Conservation (phyloP, 37 sponge, comb jelly and placozoan species). For the Ephydatia muelleri region DNA sequence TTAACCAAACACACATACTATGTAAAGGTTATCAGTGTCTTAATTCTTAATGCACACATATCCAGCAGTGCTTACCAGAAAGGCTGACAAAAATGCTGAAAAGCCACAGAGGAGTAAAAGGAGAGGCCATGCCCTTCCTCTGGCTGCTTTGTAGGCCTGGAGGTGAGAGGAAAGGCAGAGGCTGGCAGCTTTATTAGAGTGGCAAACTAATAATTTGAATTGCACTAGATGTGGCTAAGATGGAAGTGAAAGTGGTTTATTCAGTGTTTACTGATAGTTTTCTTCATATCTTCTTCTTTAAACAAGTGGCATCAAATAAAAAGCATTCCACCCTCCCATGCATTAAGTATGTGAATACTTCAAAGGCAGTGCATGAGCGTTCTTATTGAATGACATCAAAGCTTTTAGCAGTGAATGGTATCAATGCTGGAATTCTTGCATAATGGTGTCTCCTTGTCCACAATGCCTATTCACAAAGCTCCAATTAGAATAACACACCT, state of each 20-base stretch:
- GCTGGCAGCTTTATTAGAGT: too few species aligned
- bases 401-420: neutral
- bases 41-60: neutral
- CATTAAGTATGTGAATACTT: too few species aligned
- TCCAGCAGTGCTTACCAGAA: constrained; percentile 63
- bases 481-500: constrained; percentile 36
- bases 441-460: neutral
- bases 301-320: too few species aligned
- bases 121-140: constrained; percentile 86
- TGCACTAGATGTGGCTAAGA: neutral
- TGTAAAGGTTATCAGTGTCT: neutral
- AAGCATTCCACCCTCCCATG: too few species aligned
- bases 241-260: too few species aligned
- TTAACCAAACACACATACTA: neutral
- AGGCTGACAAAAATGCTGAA: constrained; percentile 94
- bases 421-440: neutral
- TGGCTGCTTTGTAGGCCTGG: constrained; percentile 86
- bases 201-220: too few species aligned
- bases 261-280: too few species aligned
- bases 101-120: constrained; percentile 88
- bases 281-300: too few species aligned
- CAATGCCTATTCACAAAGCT: neutral
- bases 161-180: neutral
- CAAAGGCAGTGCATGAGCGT: too few species aligned
- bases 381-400: too few species aligned